Evolutionary conservation across 1,140 invertebrate genomes (phyloP).

Genomic region (Adoxophyes honmai): DNA sequence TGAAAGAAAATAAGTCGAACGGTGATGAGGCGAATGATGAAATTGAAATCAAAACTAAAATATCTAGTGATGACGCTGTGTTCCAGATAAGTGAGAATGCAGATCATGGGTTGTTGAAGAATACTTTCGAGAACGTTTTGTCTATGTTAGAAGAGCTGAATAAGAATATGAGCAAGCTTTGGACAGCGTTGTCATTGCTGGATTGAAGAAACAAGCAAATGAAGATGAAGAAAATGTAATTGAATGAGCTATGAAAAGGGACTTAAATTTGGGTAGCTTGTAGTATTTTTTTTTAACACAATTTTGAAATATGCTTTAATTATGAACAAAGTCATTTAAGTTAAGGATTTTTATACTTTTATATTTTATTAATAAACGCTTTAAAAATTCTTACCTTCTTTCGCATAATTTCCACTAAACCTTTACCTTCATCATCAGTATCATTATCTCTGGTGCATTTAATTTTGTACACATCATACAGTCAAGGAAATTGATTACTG

Average conservation of each 20-base stretch:
- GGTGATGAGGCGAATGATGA: slow-evolving; percentile 20
- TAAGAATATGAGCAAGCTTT: slow-evolving; percentile 51
- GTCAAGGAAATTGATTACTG: no score
- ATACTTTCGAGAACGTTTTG: slow-evolving; percentile 47
- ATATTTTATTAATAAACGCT: background rate
- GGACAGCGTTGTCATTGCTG: slow-evolving; percentile 44
- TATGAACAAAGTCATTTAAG: slow-evolving; percentile 18
- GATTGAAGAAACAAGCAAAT: no score
- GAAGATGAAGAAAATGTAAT: no score
- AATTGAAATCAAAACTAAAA: slow-evolving; percentile 43
- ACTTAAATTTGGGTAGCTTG: no score
- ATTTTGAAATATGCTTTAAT: slow-evolving; percentile 4
- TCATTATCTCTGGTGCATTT: no score
- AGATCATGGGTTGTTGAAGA: slow-evolving; percentile 43
- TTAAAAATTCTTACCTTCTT: no score
- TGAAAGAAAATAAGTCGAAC: slow-evolving; percentile 28
- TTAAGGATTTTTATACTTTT: slow-evolving; percentile 7
- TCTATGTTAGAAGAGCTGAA: slow-evolving; percentile 49
- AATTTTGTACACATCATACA: no score
- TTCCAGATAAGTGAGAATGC: slow-evolving; percentile 42
- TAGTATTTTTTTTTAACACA: background rate
- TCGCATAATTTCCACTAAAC: no score
- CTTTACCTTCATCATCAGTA: no score
- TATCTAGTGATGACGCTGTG: slow-evolving; percentile 40
- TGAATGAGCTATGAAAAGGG: no score